Evolutionary conservation across 2,113 vertebrate species (phyloP).

Genomic region (Dromiciops gliroides): DNA sequence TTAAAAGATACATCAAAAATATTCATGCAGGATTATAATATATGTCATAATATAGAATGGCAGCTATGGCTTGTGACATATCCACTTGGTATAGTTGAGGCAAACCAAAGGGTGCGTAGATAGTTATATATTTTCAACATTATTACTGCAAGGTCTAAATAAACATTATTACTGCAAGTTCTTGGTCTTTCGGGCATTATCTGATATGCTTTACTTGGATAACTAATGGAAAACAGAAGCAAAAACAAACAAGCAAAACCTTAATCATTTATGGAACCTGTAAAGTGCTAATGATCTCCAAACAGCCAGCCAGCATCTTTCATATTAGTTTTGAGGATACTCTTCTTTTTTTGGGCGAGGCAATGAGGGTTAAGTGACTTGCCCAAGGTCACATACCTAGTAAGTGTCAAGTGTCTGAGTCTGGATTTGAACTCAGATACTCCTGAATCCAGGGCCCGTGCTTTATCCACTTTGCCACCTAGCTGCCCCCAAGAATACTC

Average conservation of each 20-base stretch:
- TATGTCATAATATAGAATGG: background rate
- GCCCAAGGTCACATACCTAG: no score
- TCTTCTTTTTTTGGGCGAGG: no score
- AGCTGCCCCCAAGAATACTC: no score
- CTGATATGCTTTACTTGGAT: conserved; percentile 10
- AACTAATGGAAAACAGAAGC: background rate
- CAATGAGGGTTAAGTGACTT: no score
- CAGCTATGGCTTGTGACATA: background rate
- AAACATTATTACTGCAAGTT: background rate
- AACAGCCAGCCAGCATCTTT: conserved; percentile 19
- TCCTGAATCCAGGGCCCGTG: no score
- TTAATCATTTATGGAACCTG: background rate
- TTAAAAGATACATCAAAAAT: conserved; percentile 37
- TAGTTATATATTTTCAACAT: background rate
- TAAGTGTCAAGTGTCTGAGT: no score
- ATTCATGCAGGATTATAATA: background rate
- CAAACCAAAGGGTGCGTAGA: background rate
- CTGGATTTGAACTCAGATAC: no score
- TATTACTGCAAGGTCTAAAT: background rate
- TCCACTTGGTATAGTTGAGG: background rate
- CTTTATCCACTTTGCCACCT: no score
- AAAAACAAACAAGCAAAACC: background rate
- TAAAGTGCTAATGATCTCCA: conserved; percentile 8
- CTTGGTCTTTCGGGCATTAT: background rate
- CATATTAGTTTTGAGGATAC: conserved; percentile 5